Base-by-base conservation (phyloP, 2,113 vertebrate species). In the Ochotona princeps region DNA sequence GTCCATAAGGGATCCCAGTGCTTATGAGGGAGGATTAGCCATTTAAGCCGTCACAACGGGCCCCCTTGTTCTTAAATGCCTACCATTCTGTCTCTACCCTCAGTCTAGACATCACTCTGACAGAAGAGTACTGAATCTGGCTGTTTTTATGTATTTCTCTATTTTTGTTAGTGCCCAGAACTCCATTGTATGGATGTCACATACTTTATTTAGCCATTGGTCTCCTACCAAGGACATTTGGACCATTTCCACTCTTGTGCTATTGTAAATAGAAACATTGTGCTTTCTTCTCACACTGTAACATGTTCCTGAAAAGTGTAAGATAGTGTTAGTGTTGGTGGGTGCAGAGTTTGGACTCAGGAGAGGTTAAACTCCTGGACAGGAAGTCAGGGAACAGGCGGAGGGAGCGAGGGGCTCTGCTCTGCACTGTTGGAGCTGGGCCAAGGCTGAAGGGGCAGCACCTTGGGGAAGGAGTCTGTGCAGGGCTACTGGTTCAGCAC, bases 291-390 rank as follows among this genome's bases (percentile, higher is more conserved):
- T n/a, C 82, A 35, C 10, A 14, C 60, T 91, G 21, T 83, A 89
- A 92, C 70, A 65, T 83, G 54, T 57, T 69, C 44, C 61, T 83
- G 12, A n/a, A 93, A 90, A 93, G 44, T n/a, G 80, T 54, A 91
- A 87, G 57, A 35, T 87, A 12, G 20, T 66, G 13, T 80, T 88
- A 70, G 51, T 51, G 69, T 26, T 87, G 65, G 67, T 17, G 38
- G 30, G 25, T 82, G 14, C 17, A 81, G 38, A 82, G 11, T 69
- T 81, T 73, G 51, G 47, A 7, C 88, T 83, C 0, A 69, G 84
- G 61, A 60, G 35, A n/a, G 7, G 18, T 57, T 60, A 8, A 78
- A 47, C 26, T 84, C 17, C 51, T 76, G 61, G 38, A 47, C 67
- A 18, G 26, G 38, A 49, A 69, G 69, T 85, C 1, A 6, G 28